These are phyloP conservation scores for Peromyscus polionotus DNA, from an alignment of 2,113 vertebrate genomes.

Conservation along the genomic window DNA sequence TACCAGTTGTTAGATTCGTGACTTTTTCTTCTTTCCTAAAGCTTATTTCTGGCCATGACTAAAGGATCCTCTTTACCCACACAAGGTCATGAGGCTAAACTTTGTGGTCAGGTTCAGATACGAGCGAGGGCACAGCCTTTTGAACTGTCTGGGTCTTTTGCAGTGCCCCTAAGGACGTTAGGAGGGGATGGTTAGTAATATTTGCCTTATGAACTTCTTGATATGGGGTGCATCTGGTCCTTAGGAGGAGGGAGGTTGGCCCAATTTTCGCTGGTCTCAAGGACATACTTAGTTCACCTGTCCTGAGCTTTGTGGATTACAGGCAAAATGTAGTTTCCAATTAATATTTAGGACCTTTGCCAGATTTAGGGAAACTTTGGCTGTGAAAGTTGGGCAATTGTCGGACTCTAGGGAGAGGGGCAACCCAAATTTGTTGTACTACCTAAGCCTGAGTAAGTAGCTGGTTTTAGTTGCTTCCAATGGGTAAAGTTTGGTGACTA, in stretches of 20 bases:
- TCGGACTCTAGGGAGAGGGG: background rate
- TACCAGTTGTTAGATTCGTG: background rate
- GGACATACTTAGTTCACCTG: background rate
- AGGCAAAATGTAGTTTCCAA: background rate
- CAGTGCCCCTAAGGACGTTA: background rate
- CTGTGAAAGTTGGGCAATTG: background rate
- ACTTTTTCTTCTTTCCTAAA: background rate
- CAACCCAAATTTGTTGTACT: background rate
- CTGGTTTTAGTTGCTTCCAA: background rate
- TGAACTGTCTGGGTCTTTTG: background rate
- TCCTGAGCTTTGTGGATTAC: background rate
- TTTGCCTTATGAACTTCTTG: background rate
- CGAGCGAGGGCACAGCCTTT: background rate
- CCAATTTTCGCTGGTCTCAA: background rate
- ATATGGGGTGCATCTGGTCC: background rate
- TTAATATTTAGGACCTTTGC: background rate
- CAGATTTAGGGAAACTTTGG: background rate
- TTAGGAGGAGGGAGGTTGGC: background rate
- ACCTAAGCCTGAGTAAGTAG: too few relatives aligned
- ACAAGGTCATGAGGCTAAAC: background rate
- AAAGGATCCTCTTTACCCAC: background rate
- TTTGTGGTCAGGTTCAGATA: background rate
- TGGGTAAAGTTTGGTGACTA: background rate
- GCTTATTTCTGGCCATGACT: background rate
- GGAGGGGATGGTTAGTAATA: background rate